phyloP scores from a whole-genome alignment of 2,797 vertebrate species.

The Leucoraja ocellata region DNA sequence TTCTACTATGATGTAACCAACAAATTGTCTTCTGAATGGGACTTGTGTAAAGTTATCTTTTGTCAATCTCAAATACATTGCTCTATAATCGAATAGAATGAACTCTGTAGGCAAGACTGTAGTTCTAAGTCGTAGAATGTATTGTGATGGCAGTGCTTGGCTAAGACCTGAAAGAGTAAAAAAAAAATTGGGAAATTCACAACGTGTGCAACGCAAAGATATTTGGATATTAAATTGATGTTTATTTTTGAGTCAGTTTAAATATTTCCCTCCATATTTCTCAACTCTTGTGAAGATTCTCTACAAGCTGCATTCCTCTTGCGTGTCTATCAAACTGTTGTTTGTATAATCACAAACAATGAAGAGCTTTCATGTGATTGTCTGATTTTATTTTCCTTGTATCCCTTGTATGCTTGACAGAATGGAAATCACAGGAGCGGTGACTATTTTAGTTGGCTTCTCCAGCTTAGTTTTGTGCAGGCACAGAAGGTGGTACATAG shows the following conservation, averaged over 20 bases:
- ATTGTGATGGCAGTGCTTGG: neutral
- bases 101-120: neutral
- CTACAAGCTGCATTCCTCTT: neutral
- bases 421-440: neutral
- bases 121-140: too few relatives aligned
- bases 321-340: neutral
- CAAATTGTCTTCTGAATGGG: constrained; percentile 4
- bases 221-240: neutral
- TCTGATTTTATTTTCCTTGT: neutral
- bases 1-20: neutral
- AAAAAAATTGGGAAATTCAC: neutral
- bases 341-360: neutral
- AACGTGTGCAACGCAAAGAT: too few relatives aligned
- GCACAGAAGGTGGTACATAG: too few relatives aligned
- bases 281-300: neutral
- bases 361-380: neutral
- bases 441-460: neutral
- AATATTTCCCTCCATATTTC: neutral
- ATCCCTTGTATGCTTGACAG: neutral
- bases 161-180: neutral
- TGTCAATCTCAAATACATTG: neutral
- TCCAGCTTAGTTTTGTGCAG: neutral
- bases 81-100: neutral
- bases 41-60: neutral
- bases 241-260: neutral